These are phyloP conservation scores for Geotria australis DNA, from an alignment of 2,797 vertebrate genomes.

Conservation along the genomic window DNA sequence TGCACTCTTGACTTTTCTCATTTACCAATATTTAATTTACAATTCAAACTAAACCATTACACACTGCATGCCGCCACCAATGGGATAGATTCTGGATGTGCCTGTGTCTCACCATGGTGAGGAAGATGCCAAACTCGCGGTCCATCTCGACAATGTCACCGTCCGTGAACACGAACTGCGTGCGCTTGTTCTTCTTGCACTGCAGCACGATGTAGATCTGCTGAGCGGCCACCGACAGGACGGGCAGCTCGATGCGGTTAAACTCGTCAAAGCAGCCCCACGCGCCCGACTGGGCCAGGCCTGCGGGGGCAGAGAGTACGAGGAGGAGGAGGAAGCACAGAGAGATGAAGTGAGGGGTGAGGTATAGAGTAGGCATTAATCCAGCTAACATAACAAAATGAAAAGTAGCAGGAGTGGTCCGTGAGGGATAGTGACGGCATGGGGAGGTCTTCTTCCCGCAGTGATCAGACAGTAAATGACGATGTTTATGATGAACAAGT, in stretches of 20 bases:
- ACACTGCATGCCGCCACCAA: too few relatives aligned
- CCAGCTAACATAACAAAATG: too few relatives aligned
- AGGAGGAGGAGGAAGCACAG: too few relatives aligned
- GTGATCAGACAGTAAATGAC: too few relatives aligned
- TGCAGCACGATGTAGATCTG: conserved; percentile 35
- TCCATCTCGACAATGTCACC: conserved; percentile 33
- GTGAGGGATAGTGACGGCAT: neutral
- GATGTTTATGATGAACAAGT: neutral
- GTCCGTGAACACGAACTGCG: conserved; percentile 27
- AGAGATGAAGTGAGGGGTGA: too few relatives aligned
- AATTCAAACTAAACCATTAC: too few relatives aligned
- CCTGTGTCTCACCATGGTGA: conserved; percentile 26
- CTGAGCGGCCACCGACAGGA: conserved; percentile 35
- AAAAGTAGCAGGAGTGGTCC: too few relatives aligned
- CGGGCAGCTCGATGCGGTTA: conserved; percentile 37
- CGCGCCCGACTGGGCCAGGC: conserved; percentile 31
- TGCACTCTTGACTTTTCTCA: too few relatives aligned
- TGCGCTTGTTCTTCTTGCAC: conserved; percentile 31
- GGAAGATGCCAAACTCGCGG: conserved; percentile 37
- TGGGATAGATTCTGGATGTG: neutral
- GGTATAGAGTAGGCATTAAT: too few relatives aligned
- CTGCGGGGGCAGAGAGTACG: conserved; percentile 6
- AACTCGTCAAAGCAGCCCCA: conserved; percentile 40
- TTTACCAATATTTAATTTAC: too few relatives aligned
- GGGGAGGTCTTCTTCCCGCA: too few relatives aligned